Evolutionary conservation across 2,797 vertebrate genomes (phyloP).

Genomic region (Poliocrania exsul): DNA sequence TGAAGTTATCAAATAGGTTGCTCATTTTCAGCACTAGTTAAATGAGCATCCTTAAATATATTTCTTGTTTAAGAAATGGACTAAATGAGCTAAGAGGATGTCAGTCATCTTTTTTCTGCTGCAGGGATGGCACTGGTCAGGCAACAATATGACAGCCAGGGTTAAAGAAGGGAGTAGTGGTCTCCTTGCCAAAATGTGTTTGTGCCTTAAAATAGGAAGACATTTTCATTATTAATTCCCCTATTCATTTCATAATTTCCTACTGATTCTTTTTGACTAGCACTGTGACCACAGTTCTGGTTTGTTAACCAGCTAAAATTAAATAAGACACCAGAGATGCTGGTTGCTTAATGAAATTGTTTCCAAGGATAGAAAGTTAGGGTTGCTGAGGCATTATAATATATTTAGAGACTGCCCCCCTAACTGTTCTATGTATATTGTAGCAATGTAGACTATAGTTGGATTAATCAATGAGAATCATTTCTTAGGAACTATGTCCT

Average conservation of each 20-base stretch:
- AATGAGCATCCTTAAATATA: neutral
- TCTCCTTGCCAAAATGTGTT: neutral
- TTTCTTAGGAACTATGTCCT: neutral
- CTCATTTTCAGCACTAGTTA: neutral
- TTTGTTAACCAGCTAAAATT: neutral
- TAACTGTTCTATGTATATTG: neutral
- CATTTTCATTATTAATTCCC: neutral
- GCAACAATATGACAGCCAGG: neutral
- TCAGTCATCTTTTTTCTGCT: neutral
- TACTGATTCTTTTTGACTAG: neutral
- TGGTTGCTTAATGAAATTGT: neutral
- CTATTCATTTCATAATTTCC: neutral
- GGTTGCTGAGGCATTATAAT: neutral
- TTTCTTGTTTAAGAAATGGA: neutral
- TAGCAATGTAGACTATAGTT: neutral
- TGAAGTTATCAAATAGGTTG: neutral
- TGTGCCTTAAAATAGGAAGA: neutral
- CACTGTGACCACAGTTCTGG: neutral
- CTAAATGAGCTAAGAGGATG: neutral
- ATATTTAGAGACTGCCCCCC: neutral
- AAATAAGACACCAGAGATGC: neutral
- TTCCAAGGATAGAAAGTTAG: neutral
- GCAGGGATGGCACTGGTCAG: neutral
- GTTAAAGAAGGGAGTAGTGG: neutral
- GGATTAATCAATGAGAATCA: neutral